phyloP scores from a whole-genome alignment of 2,888 invertebrate genomes.

The Stictocephala bisonia region DNA sequence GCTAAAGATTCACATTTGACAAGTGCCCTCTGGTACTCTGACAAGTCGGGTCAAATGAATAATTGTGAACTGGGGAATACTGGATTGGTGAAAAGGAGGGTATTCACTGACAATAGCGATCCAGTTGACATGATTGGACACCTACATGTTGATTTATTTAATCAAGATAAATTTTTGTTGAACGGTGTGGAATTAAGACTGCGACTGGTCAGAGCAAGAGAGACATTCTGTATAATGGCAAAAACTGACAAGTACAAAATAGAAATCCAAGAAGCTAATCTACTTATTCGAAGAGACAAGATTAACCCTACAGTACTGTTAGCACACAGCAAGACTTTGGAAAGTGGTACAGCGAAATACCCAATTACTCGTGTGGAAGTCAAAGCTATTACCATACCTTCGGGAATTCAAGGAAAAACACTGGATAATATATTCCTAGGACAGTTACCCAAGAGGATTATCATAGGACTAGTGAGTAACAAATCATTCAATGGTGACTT shows the following conservation, averaged over 20 bases:
- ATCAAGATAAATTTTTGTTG: constrained; percentile 55
- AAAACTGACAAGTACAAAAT: constrained; percentile 46
- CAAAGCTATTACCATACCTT: constrained; percentile 55
- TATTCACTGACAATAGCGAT: background rate
- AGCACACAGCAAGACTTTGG: constrained; percentile 56
- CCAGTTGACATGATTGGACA: constrained; percentile 47
- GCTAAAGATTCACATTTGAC: constrained; percentile 54
- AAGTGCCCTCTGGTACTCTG: constrained; percentile 49
- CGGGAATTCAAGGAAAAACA: constrained; percentile 40
- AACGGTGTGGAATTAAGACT: constrained; percentile 56
- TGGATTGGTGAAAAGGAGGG: constrained; percentile 11
- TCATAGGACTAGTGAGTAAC: constrained; percentile 57
- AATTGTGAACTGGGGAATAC: constrained; percentile 20
- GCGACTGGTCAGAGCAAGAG: constrained; percentile 52
- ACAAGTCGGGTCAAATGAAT: constrained; percentile 50
- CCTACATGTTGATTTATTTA: constrained; percentile 56
- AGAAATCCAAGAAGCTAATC: constrained; percentile 53
- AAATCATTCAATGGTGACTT: constrained; percentile 20
- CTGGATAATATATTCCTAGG: constrained; percentile 60
- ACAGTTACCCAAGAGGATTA: constrained; percentile 60
- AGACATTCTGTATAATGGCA: constrained; percentile 53
- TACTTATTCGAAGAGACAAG: constrained; percentile 55
- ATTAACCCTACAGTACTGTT: constrained; percentile 57
- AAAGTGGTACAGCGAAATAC: constrained; percentile 55
- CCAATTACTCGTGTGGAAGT: constrained; percentile 55